These are phyloP conservation scores for Alcis repandata DNA, from an alignment of 2,888 invertebrate genomes.

Conservation along the genomic window DNA sequence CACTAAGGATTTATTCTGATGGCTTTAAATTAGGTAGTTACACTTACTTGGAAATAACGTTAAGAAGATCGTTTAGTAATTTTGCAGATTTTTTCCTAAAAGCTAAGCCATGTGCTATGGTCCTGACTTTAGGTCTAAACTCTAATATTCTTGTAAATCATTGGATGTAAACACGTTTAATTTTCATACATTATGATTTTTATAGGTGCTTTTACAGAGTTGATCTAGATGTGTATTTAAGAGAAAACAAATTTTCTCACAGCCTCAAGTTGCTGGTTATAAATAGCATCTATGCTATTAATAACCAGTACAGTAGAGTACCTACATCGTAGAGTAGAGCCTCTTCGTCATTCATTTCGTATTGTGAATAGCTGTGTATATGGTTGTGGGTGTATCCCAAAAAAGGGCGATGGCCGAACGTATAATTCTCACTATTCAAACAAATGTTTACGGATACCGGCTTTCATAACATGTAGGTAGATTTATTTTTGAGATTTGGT, in stretches of 20 bases:
- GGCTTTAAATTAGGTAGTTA: background rate
- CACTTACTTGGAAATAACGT: background rate
- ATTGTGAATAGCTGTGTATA: slow-evolving; percentile 15
- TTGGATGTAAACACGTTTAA: no score
- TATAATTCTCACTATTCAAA: slow-evolving; percentile 6
- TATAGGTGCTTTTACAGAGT: background rate
- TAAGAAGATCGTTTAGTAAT: background rate
- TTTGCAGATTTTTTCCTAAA: background rate
- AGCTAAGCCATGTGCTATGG: background rate
- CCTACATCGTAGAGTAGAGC: background rate
- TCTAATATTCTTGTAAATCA: background rate
- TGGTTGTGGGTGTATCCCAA: slow-evolving; percentile 5
- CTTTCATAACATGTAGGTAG: background rate
- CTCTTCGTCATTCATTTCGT: background rate
- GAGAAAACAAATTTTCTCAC: slow-evolving; percentile 22
- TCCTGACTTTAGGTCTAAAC: background rate
- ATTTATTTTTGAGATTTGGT: background rate
- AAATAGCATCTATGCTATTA: no score
- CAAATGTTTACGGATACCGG: background rate
- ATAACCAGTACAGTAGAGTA: no score
- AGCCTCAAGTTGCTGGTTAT: slow-evolving; percentile 8
- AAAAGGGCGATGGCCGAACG: background rate
- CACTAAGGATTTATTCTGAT: slow-evolving; percentile 9
- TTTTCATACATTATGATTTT: background rate
- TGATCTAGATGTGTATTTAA: background rate